Evolutionary conservation across 2,113 vertebrate genomes (phyloP).

Genomic region (Okapia johnstoni): DNA sequence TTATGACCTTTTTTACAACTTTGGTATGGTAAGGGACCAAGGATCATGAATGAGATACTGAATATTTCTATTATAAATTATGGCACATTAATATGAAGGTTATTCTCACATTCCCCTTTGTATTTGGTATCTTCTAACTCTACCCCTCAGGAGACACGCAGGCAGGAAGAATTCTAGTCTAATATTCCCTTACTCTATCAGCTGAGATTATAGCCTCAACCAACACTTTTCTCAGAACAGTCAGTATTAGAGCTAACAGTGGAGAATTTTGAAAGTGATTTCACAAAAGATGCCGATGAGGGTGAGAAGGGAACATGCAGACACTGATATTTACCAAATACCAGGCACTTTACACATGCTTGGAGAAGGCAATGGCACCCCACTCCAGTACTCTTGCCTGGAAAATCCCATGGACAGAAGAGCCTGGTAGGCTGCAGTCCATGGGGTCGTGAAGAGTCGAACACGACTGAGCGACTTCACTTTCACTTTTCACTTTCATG

Average conservation of each 20-base stretch:
- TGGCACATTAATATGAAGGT: background rate
- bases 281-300: background rate
- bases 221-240: background rate
- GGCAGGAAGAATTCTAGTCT: background rate
- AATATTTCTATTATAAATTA: constrained; percentile 11
- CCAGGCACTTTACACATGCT: background rate
- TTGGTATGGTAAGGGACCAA: background rate
- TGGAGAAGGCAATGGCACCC: no score
- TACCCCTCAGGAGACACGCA: background rate
- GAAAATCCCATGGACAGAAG: no score
- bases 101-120: background rate
- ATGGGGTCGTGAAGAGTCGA: no score
- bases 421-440: no score
- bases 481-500: no score
- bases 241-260: background rate
- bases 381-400: no score
- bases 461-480: no score
- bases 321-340: background rate
- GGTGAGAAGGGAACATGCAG: background rate
- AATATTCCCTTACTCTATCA: background rate
- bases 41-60: background rate
- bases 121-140: background rate
- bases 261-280: background rate
- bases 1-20: background rate
- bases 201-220: background rate